These are phyloP conservation scores for Choloepus didactylus DNA, from an alignment of 2,797 vertebrate species.

Conservation along the genomic window DNA sequence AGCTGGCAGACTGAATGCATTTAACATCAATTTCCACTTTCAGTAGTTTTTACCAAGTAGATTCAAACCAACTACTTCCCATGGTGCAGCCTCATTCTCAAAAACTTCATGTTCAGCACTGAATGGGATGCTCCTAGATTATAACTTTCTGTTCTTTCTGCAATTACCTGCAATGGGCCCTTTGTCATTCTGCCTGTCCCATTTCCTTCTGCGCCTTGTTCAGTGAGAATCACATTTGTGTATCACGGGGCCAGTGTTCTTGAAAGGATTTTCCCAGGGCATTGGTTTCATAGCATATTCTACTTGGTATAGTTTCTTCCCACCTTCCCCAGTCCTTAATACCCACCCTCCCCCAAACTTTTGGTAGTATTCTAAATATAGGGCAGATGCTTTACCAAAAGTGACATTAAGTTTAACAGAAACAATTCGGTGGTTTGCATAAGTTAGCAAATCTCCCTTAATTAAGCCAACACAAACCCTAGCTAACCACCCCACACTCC, in stretches of 20 bases:
- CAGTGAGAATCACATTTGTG: not conserved
- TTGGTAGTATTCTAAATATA: not conserved
- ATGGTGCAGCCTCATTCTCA: not conserved
- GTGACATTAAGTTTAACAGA: not conserved
- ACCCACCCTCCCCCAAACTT: not conserved
- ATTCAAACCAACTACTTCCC: not conserved
- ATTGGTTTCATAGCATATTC: not conserved
- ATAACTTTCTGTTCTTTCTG: not conserved
- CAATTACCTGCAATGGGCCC: not conserved
- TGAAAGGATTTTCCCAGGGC: not conserved
- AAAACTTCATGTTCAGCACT: not conserved
- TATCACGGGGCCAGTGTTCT: not conserved
- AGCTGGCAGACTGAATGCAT: not conserved
- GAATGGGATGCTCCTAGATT: not conserved
- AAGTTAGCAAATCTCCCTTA: not conserved
- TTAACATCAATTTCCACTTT: not conserved
- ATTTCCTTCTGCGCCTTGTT: not conserved
- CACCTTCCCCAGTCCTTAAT: not conserved
- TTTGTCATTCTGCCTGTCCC: not conserved
- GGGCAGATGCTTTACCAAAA: not conserved
- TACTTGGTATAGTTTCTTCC: not conserved
- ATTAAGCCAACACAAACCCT: not conserved
- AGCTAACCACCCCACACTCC: not conserved
- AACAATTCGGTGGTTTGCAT: not conserved
- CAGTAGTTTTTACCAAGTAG: not conserved